Evolutionary conservation across 2,113 vertebrate species (phyloP).

Genomic region (Salvelinus alpinus): DNA sequence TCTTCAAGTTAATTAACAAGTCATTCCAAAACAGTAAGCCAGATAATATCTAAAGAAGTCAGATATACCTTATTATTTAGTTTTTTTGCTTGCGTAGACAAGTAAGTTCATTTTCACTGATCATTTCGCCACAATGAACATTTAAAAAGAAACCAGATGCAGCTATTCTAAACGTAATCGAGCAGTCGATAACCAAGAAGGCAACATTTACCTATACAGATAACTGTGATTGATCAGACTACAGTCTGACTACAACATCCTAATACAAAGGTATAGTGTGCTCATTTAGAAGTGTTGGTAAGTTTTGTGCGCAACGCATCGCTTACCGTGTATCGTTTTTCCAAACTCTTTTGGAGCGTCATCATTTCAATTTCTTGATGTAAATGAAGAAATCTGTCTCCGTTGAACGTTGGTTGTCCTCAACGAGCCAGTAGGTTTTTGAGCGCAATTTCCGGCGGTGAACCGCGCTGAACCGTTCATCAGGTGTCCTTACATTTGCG

Average conservation of each 20-base stretch:
- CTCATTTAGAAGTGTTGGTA: neutral
- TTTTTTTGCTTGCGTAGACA: too few relatives aligned
- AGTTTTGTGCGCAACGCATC: neutral
- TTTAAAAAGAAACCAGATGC: too few relatives aligned
- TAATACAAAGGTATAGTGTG: neutral
- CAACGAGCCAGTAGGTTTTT: neutral
- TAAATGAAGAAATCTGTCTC: neutral
- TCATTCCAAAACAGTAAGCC: too few relatives aligned
- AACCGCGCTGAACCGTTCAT: constrained; percentile 10
- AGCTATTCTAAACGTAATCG: too few relatives aligned
- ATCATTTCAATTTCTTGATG: neutral
- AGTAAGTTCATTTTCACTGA: too few relatives aligned
- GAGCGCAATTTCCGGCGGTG: neutral
- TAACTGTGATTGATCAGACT: neutral
- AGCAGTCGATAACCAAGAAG: too few relatives aligned
- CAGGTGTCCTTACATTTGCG: constrained; percentile 19
- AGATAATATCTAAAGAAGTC: too few relatives aligned
- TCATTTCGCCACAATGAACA: too few relatives aligned
- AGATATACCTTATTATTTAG: too few relatives aligned
- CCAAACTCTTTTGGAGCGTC: neutral
- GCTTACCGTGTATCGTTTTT: neutral
- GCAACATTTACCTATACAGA: too few relatives aligned
- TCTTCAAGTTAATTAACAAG: too few relatives aligned
- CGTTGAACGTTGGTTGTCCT: neutral
- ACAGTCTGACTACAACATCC: neutral